Percentiles rank a stretch among this genome's conserved stretches.
phyloP scores from a whole-genome alignment of 2,888 invertebrate species.

The Tolmerus cingulatus region DNA sequence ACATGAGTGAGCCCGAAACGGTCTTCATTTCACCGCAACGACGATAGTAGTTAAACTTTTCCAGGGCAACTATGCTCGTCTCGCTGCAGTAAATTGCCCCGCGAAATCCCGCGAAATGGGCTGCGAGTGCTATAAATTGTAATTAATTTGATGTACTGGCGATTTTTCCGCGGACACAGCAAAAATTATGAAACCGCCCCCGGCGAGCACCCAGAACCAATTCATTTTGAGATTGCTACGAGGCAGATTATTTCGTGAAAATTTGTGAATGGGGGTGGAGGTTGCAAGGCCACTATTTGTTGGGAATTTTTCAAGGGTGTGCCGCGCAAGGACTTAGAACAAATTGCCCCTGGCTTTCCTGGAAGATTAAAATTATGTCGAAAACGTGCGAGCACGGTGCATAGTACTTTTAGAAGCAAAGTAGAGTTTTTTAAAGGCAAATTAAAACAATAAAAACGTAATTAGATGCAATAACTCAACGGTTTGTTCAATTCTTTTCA shows the following conservation, averaged over 20 bases:
- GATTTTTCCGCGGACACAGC: background rate
- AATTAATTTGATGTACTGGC: background rate
- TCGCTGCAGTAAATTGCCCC: background rate
- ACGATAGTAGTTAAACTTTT: background rate
- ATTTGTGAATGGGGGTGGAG: background rate
- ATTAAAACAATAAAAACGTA: no score
- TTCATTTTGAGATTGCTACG: background rate
- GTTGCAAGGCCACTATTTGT: background rate
- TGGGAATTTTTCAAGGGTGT: background rate
- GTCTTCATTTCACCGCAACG: background rate
- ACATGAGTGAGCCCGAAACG: background rate
- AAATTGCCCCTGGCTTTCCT: background rate
- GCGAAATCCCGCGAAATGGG: background rate
- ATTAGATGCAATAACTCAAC: no score
- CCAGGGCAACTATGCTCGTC: background rate
- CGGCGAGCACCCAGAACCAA: background rate
- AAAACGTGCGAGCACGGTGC: background rate
- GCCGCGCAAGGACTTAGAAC: background rate
- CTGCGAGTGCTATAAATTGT: background rate
- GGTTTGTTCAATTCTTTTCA: no score
- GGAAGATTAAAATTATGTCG: background rate
- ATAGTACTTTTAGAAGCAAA: background rate
- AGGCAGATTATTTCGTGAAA: background rate
- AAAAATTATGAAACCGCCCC: background rate
- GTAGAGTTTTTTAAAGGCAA: background rate